phyloP scores from a whole-genome alignment of 2,113 vertebrate species.

The Turnix velox region DNA sequence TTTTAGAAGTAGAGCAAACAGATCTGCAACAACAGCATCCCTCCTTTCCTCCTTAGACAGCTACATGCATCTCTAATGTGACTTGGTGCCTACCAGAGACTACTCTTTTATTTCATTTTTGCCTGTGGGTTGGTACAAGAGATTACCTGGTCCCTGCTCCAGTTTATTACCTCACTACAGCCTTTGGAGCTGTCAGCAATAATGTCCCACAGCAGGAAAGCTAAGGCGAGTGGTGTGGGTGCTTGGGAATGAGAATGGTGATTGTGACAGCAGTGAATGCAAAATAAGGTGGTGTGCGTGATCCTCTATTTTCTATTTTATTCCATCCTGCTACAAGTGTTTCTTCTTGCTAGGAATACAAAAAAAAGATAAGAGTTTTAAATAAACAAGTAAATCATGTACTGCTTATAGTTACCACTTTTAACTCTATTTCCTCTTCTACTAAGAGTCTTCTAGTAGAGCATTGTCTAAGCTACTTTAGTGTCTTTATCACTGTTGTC shows the following conservation, averaged over 20 bases:
- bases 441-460: neutral
- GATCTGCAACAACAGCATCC: neutral
- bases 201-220: neutral
- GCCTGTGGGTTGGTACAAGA: neutral
- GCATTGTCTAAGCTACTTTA: neutral
- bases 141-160: neutral
- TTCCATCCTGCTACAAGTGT: neutral
- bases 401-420: neutral
- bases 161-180: neutral
- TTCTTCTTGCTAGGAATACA: neutral
- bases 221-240: neutral
- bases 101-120: neutral
- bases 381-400: neutral
- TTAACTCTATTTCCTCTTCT: neutral
- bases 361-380: neutral
- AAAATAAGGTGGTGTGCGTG: neutral
- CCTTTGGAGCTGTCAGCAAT: neutral
- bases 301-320: neutral
- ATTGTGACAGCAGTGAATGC: neutral
- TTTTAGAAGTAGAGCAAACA: neutral
- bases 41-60: neutral
- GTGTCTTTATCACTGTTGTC: neutral
- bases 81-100: neutral
- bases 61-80: neutral
- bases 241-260: neutral